phyloP scores from a whole-genome alignment of 2,797 vertebrate species.

The Alouatta caraya region DNA sequence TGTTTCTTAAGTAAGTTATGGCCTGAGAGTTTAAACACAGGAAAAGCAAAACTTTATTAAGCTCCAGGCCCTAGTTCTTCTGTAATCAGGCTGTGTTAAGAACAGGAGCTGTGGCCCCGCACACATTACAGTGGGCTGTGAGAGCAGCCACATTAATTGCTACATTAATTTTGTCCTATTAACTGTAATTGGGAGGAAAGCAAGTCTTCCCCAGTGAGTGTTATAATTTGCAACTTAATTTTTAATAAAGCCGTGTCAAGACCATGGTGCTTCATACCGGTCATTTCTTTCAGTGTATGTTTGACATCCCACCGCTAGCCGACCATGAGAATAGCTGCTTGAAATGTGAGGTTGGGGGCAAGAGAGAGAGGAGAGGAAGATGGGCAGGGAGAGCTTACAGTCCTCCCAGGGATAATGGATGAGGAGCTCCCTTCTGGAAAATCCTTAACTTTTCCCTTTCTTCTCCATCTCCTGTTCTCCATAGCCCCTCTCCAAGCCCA shows the following conservation, averaged over 20 bases:
- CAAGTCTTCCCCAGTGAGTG: constrained; percentile 72
- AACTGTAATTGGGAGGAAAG: constrained; percentile 83
- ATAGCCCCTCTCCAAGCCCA: not conserved
- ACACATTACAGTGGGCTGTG: constrained; percentile 67
- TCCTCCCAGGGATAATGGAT: not conserved
- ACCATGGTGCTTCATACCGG: constrained; percentile 24
- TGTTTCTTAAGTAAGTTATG: constrained; percentile 83
- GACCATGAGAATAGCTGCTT: not conserved
- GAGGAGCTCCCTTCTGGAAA: not conserved
- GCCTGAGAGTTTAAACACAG: constrained; percentile 82
- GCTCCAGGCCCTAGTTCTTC: constrained; percentile 67
- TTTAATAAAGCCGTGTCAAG: constrained; percentile 73
- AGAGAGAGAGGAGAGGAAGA: not conserved
- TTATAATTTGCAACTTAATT: constrained; percentile 80
- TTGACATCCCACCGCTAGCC: not conserved
- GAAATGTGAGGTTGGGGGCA: rapidly evolving
- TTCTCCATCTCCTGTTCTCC: not conserved
- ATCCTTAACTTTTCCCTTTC: not conserved
- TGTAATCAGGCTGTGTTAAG: constrained; percentile 49
- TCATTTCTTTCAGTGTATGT: not conserved
- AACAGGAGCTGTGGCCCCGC: constrained; percentile 58
- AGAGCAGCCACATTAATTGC: constrained; percentile 85
- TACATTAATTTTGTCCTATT: constrained; percentile 87
- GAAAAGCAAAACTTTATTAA: constrained; percentile 83
- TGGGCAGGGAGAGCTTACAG: rapidly evolving